Base-by-base conservation (phyloP, 1,140 invertebrate genomes). In the Lethrus apterus region DNA sequence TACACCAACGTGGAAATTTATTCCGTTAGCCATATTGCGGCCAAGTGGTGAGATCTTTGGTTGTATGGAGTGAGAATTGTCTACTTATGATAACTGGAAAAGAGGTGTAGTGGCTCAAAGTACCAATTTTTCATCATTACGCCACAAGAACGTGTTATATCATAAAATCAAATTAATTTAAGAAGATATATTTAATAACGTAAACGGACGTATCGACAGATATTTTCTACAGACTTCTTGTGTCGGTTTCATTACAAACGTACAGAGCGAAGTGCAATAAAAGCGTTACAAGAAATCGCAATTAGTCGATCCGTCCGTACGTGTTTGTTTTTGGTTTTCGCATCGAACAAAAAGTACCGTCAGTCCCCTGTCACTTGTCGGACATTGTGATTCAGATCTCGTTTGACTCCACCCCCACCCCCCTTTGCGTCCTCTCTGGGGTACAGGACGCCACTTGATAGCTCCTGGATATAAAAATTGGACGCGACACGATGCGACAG, bases 311-410 rank as follows among this genome's bases (percentile, higher is more conserved):
- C 7, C 23, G 40, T 31, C 40, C 40, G 40, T 24, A 43, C 24
- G 24, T 18, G 18, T 40, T 43, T 46, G 44, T 46, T 48, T 48
- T 48, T 48, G 38, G n/a, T n/a, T n/a, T 48, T 48, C 18, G 29
- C 10, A 24, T 41, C 26, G 11, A 32, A 48, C 46, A 43, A 48
- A 48, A 38, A 38, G 35, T 32, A 46, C 30, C 35, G 50, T 55
- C 53, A 52, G 44, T 24, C 53, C 52, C 46, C 44, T 42, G 52
- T 54, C 55, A 57, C 44, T 54, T 57, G 55, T 57, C 55, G 50
- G 48, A 54, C 51, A 54, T 52, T 49, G 47, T 52, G 51, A 50
- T 53, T 49, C 46, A 40, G 36, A 48, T 29, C 29, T 21, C 35
- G 44, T n/a, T n/a, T n/a, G n/a, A n/a, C n/a, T n/a, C n/a, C n/a